phyloP scores from a whole-genome alignment of 2,888 invertebrate genomes.

The Andricus curvator region DNA sequence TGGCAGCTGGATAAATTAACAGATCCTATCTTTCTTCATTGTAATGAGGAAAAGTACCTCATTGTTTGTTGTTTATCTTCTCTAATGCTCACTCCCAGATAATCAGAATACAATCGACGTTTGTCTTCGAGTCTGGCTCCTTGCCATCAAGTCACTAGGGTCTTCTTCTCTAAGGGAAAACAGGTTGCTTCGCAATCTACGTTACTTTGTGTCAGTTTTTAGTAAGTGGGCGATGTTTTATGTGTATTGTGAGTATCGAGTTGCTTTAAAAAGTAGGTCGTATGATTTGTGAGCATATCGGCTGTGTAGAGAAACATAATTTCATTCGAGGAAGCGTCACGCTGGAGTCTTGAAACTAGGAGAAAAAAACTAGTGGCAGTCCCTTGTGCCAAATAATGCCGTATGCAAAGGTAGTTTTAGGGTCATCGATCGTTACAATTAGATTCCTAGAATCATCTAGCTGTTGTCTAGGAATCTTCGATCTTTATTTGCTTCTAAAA shows the following conservation, averaged over 20 bases:
- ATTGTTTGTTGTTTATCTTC: neutral
- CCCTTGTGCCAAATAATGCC: slow-evolving; percentile 13
- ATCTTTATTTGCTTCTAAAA: neutral
- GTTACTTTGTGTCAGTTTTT: neutral
- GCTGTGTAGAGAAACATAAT: slow-evolving; percentile 32
- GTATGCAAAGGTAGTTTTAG: slow-evolving; percentile 7
- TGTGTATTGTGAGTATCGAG: neutral
- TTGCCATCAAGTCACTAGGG: neutral
- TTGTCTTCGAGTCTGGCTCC: neutral
- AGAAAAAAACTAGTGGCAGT: slow-evolving; percentile 7
- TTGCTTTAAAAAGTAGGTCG: slow-evolving; percentile 35
- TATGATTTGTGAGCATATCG: slow-evolving; percentile 7
- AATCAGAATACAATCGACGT: neutral
- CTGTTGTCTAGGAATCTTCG: neutral
- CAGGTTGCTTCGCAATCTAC: neutral
- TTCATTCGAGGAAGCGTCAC: neutral
- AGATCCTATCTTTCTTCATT: neutral
- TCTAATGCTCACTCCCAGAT: neutral
- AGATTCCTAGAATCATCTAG: neutral
- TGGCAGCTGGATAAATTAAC: neutral
- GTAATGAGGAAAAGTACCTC: neutral
- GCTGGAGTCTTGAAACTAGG: slow-evolving; percentile 18
- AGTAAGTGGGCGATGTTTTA: neutral
- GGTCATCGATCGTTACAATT: slow-evolving; percentile 30
- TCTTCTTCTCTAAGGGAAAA: neutral